phyloP scores from a whole-genome alignment of 2,888 invertebrate species.

The Andrena bucephala region DNA sequence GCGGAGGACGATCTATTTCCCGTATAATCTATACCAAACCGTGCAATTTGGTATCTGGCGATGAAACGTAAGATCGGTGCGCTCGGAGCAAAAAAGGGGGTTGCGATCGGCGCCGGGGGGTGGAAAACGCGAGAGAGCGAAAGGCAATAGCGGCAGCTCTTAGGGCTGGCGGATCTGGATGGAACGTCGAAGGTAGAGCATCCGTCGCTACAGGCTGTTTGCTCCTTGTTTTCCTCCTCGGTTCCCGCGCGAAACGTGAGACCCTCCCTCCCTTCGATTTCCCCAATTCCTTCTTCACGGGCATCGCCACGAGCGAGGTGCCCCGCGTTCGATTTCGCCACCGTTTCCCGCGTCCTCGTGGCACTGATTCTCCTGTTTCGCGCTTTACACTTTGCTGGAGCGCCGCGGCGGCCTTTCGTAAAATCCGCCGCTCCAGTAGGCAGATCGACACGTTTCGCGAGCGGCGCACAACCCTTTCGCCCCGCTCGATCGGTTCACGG shows the following conservation, averaged over 20 bases:
- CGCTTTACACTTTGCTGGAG: conserved; percentile 15
- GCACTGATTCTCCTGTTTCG: conserved; percentile 37
- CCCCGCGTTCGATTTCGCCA: conserved; percentile 34
- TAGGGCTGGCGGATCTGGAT: not conserved
- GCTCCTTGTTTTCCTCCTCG: conserved; percentile 10
- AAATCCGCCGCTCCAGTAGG: conserved; percentile 10
- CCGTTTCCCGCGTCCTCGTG: conserved; percentile 49
- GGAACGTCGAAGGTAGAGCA: not conserved
- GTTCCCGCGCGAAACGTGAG: conserved; percentile 26
- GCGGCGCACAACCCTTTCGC: conserved; percentile 21
- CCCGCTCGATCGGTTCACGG: not conserved
- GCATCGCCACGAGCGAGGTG: conserved; percentile 2
- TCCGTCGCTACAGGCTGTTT: conserved; percentile 30
- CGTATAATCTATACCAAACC: conserved; percentile 22
- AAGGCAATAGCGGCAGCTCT: not conserved
- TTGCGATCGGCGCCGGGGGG: not conserved
- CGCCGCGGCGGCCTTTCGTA: conserved; percentile 8
- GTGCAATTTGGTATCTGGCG: not conserved
- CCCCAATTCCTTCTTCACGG: conserved; percentile 19
- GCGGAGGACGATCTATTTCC: not conserved
- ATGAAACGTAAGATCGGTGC: not conserved
- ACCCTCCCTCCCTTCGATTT: conserved; percentile 14
- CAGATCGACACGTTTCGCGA: conserved; percentile 21
- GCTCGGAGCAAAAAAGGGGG: conserved; percentile 4
- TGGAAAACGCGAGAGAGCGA: not conserved